These are phyloP conservation scores for Gonioctena quinquepunctata DNA, from an alignment of 1,140 invertebrate species.

Conservation along the genomic window DNA sequence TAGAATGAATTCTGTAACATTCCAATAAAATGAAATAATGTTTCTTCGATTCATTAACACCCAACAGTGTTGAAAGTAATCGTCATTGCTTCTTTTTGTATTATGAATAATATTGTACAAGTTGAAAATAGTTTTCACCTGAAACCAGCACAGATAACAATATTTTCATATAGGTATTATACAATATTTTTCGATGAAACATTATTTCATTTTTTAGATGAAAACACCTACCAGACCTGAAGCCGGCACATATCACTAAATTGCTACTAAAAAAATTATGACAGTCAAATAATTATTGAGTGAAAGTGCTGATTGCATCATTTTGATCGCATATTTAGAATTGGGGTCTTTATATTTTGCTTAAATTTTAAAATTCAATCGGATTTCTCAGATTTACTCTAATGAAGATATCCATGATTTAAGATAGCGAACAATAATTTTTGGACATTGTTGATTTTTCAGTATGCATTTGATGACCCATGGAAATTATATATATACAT, in stretches of 20 bases:
- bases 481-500: too few relatives aligned
- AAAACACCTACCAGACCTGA: constrained; percentile 23
- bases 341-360: background rate
- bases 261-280: constrained; percentile 1
- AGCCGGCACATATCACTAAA: constrained; percentile 33
- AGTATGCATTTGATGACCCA: too few relatives aligned
- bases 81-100: too few relatives aligned
- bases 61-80: too few relatives aligned
- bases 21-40: background rate
- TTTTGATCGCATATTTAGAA: background rate
- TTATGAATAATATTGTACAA: background rate
- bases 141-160: constrained; percentile 9
- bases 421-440: too few relatives aligned
- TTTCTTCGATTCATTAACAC: background rate
- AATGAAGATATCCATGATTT: too few relatives aligned
- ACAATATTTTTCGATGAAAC: background rate
- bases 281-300: background rate
- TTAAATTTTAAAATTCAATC: too few relatives aligned
- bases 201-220: background rate
- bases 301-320: background rate
- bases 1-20: too few relatives aligned
- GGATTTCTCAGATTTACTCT: too few relatives aligned
- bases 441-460: too few relatives aligned
- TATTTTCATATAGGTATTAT: background rate
- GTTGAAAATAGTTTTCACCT: background rate